Base-by-base conservation (phyloP, 2,888 invertebrate genomes). In the Cartodere bifasciata region DNA sequence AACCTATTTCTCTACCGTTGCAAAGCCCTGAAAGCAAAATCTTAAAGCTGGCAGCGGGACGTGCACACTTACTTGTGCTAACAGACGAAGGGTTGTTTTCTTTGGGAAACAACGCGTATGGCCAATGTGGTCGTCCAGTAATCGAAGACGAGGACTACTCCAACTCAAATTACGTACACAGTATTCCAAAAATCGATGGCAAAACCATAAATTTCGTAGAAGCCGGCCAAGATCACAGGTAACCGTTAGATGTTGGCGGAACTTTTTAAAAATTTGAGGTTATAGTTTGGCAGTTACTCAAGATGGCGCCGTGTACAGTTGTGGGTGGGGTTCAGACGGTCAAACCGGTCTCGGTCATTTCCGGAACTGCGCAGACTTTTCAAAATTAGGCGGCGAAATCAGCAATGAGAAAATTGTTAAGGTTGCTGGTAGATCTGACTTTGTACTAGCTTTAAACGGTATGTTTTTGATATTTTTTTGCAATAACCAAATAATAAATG, bases 291-390 rank as follows among this genome's bases (percentile, higher is more conserved):
- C 88, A 44, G 50, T 94, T 39, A 85, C 84, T 38, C 71, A 75
- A 48, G 63, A 68, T 13, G 94, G 95, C 1, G 67, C 72, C 45
- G 81, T 95, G 3, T 91, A 73, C 51, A 70, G 83, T 0, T 94
- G 88, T 58, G 95, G 97, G 0, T 86, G 90, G 79, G 86, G 92
- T 16, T 82, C 88, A 1, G 94, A 95, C 60, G 97, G 97, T 1
- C 95, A 95, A 63, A 88, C 90, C 1, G 94, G 86, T 0, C 62
- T 80, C 6, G 84, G 82, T 1, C 70, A 70, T 44, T 84, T 67
- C 49, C 60, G 69, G 13, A 73, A 72, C 32, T 67, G 67, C 29
- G 66, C 68, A 2, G 49, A 60, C 39, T 76, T 80, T 2, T 64
- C 65, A 1, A 54, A 63, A 22, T 72, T 84, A 0, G 67, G 72